Percentiles rank a stretch among this genome's conserved stretches.
Evolutionary conservation across 2,888 invertebrate genomes (phyloP).

Genomic region (Copidosoma aretas): DNA sequence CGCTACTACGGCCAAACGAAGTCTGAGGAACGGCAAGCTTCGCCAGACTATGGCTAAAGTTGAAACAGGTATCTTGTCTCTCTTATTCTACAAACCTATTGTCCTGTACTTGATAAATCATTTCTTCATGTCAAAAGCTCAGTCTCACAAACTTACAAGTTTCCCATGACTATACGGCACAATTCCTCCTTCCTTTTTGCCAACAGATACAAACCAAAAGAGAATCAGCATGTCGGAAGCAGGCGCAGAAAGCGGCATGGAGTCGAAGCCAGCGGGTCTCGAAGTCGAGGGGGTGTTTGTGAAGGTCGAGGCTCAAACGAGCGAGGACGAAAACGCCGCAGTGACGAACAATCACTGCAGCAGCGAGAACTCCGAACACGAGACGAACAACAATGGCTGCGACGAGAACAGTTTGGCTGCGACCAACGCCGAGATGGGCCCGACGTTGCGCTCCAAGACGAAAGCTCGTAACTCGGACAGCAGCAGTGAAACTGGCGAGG

Average conservation of each 20-base stretch:
- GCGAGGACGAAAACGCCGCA: slow-evolving; percentile 1
- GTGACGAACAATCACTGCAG: background rate
- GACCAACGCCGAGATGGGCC: slow-evolving; percentile 38
- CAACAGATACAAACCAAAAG: slow-evolving; percentile 15
- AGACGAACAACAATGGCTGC: slow-evolving; percentile 59
- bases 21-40: slow-evolving; percentile 72
- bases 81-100: background rate
- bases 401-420: slow-evolving; percentile 39
- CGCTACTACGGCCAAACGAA: slow-evolving; percentile 63
- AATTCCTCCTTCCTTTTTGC: background rate
- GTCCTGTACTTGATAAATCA: too few relatives aligned
- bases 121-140: too few relatives aligned
- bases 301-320: background rate
- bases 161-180: background rate
- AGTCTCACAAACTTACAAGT: background rate
- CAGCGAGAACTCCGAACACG: slow-evolving; percentile 42
- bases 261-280: slow-evolving; percentile 6
- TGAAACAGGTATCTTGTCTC: slow-evolving; percentile 29
- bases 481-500: slow-evolving; percentile 38
- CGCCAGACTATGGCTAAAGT: slow-evolving; percentile 63
- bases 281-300: background rate
- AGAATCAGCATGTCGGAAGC: slow-evolving; percentile 26
- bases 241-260: slow-evolving; percentile 7
- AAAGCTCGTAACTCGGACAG: slow-evolving; percentile 55
- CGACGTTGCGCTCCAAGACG: slow-evolving; percentile 58